Evolutionary conservation across 2,113 vertebrate species (phyloP).

Genomic region (Vulpes ferrilata): DNA sequence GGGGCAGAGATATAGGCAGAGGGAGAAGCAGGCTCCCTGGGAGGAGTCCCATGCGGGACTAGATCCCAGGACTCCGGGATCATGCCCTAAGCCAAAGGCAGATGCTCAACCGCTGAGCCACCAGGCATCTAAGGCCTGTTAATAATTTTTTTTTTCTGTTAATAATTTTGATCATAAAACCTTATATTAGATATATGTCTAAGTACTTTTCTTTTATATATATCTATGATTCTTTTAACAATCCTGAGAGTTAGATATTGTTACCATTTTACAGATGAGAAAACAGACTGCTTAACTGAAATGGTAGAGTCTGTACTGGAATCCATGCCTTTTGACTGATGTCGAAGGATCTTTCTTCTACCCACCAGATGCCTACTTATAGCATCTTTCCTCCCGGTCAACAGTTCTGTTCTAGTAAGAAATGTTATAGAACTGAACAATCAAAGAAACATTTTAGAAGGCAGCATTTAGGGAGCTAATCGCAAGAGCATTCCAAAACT

Average conservation of each 20-base stretch:
- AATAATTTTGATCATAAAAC: constrained; percentile 24
- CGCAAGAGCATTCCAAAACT: background rate
- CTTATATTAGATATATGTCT: background rate
- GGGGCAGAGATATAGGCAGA: too few species aligned
- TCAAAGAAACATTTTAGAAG: constrained; percentile 27
- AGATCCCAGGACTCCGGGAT: too few species aligned
- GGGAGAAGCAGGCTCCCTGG: too few species aligned
- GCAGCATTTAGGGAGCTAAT: background rate
- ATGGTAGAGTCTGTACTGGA: background rate
- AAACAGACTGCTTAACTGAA: background rate
- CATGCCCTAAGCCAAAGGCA: too few species aligned
- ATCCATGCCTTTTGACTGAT: background rate
- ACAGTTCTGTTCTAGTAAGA: constrained; percentile 27
- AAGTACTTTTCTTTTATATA: background rate
- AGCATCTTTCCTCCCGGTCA: background rate
- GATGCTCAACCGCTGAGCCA: too few species aligned
- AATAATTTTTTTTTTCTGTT: background rate
- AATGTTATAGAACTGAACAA: background rate
- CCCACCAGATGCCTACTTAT: background rate
- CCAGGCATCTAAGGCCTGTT: too few species aligned
- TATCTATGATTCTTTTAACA: background rate
- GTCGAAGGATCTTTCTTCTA: background rate
- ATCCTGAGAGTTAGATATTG: background rate
- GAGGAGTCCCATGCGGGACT: too few species aligned
- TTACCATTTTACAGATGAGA: constrained; percentile 23